Conservation (phyloP, 2,797 vertebrate genomes). For the Dendrocincla fuliginosa region DNA sequence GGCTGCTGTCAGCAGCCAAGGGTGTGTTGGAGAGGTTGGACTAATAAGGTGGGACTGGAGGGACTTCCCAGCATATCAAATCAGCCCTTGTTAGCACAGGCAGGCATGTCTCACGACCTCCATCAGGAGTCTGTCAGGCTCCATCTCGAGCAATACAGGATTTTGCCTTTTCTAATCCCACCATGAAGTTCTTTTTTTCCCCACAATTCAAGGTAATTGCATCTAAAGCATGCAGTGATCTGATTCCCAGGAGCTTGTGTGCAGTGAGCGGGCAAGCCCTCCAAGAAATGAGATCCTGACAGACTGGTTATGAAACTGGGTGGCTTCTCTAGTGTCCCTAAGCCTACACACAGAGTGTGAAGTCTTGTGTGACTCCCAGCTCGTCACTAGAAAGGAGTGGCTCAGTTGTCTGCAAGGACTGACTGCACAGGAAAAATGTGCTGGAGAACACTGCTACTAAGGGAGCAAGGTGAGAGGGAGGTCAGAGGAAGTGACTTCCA, state of each 20-base stretch:
- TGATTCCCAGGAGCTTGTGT: background rate
- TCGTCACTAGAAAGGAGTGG: background rate
- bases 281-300: background rate
- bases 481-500: background rate
- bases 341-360: background rate
- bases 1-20: background rate
- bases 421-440: background rate
- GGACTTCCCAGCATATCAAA: background rate
- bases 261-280: background rate
- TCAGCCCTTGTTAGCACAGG: background rate
- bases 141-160: background rate
- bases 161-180: slow-evolving; percentile 11
- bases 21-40: background rate
- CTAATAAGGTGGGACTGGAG: background rate
- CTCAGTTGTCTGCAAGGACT: background rate
- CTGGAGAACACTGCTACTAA: background rate
- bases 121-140: slow-evolving; percentile 33
- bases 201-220: background rate
- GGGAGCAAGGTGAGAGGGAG: background rate
- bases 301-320: background rate
- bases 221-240: background rate
- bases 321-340: background rate
- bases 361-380: background rate
- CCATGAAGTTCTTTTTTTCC: background rate
- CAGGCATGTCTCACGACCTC: slow-evolving; percentile 5